phyloP scores from a whole-genome alignment of 2,797 vertebrate species.

The Triplophysa yarkandensis region DNA sequence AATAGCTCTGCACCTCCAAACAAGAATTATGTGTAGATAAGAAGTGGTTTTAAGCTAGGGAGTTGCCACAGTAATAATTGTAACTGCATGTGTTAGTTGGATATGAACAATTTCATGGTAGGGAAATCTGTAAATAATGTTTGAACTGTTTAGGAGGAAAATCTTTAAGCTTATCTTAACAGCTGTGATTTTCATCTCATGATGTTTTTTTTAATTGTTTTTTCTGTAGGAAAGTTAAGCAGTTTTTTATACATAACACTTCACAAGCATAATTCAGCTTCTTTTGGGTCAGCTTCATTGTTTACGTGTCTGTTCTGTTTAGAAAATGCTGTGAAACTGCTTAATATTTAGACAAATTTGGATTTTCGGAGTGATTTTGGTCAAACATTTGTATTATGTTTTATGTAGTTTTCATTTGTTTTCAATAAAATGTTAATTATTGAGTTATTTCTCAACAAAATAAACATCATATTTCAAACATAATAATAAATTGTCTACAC shows the following conservation, averaged over 20 bases:
- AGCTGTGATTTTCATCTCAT: background rate
- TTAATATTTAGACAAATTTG: background rate
- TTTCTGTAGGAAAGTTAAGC: too few species aligned
- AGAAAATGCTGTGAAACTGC: background rate
- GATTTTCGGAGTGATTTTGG: conserved; percentile 2
- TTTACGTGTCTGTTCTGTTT: background rate
- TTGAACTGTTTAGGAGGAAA: background rate
- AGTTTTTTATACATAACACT: background rate
- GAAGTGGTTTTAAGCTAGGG: background rate
- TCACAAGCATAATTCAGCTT: conserved; percentile 5
- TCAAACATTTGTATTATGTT: background rate
- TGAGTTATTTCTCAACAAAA: too few species aligned
- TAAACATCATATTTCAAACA: too few species aligned
- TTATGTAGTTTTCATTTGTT: conserved; percentile 15
- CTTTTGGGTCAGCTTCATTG: conserved; percentile 4
- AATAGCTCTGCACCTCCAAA: conserved; percentile 63
- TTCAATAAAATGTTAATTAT: conserved; percentile 11
- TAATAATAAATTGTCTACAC: conserved; percentile 28
- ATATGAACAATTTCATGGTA: background rate
- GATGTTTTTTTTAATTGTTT: too few species aligned
- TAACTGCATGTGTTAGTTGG: background rate
- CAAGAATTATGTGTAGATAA: conserved; percentile 74
- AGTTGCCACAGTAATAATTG: background rate
- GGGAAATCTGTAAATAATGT: conserved; percentile 28
- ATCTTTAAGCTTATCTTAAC: background rate